These are phyloP conservation scores for Zygogramma bicolorata DNA, from an alignment of 2,888 invertebrate genomes.

Conservation along the genomic window DNA sequence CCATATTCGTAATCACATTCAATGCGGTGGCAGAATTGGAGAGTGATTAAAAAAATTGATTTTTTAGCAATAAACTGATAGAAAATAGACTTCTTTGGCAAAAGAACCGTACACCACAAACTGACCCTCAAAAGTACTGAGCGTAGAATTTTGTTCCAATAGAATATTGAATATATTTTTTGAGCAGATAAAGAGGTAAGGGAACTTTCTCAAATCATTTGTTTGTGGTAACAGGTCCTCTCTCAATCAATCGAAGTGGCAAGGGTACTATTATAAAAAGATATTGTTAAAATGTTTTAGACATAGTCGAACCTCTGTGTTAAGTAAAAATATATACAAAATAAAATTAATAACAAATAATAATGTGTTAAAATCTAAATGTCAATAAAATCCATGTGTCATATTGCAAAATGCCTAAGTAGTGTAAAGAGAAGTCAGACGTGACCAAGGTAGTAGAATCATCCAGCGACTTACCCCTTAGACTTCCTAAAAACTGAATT, in stretches of 20 bases:
- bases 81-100: constrained; percentile 19
- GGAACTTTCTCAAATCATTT: not conserved
- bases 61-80: constrained; percentile 28
- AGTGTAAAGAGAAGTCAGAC: constrained; percentile 10
- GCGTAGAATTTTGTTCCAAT: too few species aligned
- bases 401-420: not conserved
- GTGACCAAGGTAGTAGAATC: not conserved
- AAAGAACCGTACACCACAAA: constrained; percentile 2
- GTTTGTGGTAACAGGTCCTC: not conserved
- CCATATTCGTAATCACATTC: constrained; percentile 47
- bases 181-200: too few species aligned
- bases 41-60: constrained; percentile 31
- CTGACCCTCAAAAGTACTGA: too few species aligned
- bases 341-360: constrained; percentile 34
- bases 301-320: not conserved
- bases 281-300: not conserved
- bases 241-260: too few species aligned
- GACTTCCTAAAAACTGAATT: too few species aligned
- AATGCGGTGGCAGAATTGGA: constrained; percentile 40
- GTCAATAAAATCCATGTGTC: constrained; percentile 19
- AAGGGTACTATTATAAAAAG: not conserved
- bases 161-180: too few species aligned
- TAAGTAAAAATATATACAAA: constrained; percentile 33
- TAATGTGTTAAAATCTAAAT: constrained; percentile 20
- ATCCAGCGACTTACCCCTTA: not conserved